Evolutionary conservation across 2,797 vertebrate species (phyloP).

Genomic region (Fundulus diaphanus): DNA sequence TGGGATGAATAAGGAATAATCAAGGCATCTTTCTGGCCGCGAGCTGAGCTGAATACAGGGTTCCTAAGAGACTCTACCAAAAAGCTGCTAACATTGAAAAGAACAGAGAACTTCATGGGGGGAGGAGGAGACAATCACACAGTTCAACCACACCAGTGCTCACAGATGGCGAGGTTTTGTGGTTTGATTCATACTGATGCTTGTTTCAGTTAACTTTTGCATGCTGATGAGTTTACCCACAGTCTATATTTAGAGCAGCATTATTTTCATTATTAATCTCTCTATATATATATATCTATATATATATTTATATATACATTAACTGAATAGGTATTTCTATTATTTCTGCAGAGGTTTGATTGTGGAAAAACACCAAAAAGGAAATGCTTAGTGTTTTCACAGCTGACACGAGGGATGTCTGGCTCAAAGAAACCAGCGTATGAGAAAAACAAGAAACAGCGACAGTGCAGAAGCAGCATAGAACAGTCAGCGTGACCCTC

Average conservation of each 20-base stretch:
- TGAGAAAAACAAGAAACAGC: not conserved
- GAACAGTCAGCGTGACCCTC: not conserved
- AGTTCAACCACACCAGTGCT: slow-evolving; percentile 31
- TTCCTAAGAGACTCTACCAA: slow-evolving; percentile 36
- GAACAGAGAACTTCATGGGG: slow-evolving; percentile 29
- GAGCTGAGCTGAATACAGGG: slow-evolving; percentile 72
- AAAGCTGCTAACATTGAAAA: slow-evolving; percentile 52
- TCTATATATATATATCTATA: too few species aligned
- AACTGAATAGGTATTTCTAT: slow-evolving; percentile 14
- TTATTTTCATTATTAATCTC: slow-evolving; percentile 19
- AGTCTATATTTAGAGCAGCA: slow-evolving; percentile 35
- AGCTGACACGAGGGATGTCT: not conserved
- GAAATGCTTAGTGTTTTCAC: not conserved
- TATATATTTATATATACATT: slow-evolving; percentile 13
- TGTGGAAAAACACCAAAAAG: slow-evolving; percentile 17
- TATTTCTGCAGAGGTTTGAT: slow-evolving; percentile 10
- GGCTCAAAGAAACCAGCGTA: not conserved
- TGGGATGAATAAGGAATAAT: slow-evolving; percentile 77
- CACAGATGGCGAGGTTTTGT: slow-evolving; percentile 25
- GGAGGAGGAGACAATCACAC: slow-evolving; percentile 18
- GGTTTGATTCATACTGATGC: slow-evolving; percentile 27
- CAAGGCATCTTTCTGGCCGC: slow-evolving; percentile 66
- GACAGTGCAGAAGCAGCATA: not conserved
- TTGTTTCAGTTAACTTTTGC: slow-evolving; percentile 34
- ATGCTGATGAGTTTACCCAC: slow-evolving; percentile 17